Conservation (phyloP, 2,888 invertebrate species). For the Spatulosminthurus flaviceps region DNA sequence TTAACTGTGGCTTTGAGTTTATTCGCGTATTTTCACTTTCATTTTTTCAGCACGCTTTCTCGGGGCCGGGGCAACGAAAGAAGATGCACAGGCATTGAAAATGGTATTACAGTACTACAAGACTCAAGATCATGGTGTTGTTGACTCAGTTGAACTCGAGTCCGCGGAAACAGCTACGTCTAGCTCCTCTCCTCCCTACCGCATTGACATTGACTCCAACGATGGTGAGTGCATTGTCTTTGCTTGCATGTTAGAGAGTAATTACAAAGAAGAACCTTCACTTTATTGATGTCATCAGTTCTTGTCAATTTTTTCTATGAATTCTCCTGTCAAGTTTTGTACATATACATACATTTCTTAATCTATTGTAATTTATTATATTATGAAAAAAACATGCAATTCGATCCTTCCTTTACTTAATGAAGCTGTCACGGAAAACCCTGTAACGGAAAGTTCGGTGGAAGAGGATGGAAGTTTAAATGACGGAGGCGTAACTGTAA, state of each 20-base stretch:
- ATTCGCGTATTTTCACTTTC: not conserved
- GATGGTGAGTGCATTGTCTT: not conserved
- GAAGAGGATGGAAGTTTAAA: slow-evolving; percentile 6
- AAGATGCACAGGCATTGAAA: slow-evolving; percentile 21
- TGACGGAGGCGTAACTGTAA: not conserved
- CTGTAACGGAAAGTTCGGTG: slow-evolving; percentile 1
- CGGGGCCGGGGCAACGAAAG: not conserved
- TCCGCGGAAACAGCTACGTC: slow-evolving; percentile 4
- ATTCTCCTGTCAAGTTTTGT: no score
- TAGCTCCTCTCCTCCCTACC: not conserved
- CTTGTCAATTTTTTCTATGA: no score
- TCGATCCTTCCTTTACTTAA: no score
- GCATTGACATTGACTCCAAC: not conserved
- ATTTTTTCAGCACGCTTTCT: not conserved
- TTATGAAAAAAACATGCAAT: not conserved
- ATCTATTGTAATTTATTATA: not conserved
- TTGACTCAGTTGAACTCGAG: slow-evolving; percentile 23
- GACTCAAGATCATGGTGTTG: not conserved
- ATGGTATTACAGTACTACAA: slow-evolving; percentile 21
- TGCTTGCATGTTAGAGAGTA: not conserved
- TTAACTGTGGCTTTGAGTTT: no score
- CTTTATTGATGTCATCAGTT: no score
- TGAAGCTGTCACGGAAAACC: not conserved
- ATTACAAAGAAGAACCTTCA: no score
- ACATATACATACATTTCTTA: no score